Conservation (phyloP, 2,888 invertebrate species). For the Silvanus unidentatus region DNA sequence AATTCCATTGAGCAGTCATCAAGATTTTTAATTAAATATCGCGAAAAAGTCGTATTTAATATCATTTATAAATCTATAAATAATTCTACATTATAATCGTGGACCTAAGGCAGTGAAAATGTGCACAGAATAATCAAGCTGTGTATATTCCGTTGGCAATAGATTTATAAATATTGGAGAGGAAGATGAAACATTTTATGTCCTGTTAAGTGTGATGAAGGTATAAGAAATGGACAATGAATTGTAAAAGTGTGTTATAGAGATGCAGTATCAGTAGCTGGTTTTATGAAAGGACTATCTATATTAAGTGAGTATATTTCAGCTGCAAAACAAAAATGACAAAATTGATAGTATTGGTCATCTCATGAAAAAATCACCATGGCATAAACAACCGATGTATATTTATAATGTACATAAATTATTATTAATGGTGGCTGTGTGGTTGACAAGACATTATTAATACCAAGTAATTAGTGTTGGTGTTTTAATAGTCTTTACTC, state of each 20-base stretch:
- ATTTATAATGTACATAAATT: slow-evolving; percentile 6
- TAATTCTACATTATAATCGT: too few species aligned
- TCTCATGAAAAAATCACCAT: not conserved
- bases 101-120: too few species aligned
- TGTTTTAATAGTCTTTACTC: not conserved
- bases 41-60: too few species aligned
- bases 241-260: slow-evolving; percentile 2
- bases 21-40: too few species aligned
- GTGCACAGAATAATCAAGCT: too few species aligned
- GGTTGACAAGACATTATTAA: slow-evolving; percentile 4
- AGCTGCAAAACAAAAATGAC: too few species aligned
- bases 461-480: slow-evolving; percentile 3
- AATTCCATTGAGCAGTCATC: too few species aligned
- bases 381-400: not conserved
- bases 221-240: not conserved
- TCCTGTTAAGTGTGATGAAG: not conserved
- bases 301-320: too few species aligned
- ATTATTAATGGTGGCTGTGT: not conserved
- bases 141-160: too few species aligned
- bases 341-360: not conserved
- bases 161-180: too few species aligned
- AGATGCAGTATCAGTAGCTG: too few species aligned
- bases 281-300: not conserved
- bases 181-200: not conserved
- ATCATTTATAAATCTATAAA: too few species aligned